Evolutionary conservation across 2,888 invertebrate species (phyloP), one percentile per base, ranked within the genome.

Genomic region (Andrena chrysosceles): DNA sequence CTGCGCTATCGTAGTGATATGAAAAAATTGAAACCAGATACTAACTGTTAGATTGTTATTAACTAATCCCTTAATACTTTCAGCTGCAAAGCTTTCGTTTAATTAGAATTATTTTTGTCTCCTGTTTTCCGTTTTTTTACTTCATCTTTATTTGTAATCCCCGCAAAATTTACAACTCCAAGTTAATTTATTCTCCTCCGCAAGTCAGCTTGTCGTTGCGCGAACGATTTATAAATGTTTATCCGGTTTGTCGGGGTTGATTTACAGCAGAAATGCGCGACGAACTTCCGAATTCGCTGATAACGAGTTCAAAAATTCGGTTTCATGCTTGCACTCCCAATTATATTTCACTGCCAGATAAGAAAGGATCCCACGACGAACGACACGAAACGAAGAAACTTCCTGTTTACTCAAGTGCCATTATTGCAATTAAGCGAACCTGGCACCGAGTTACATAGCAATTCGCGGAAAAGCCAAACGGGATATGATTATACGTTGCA

Each of bases 241-340:
- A 29, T 62, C 26, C 23, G 2, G 56, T 26, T 56, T 3, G 13
- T 7, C 49, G 7, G 29, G 2, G 6, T 48, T 29, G 68, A 75
- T 75, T 75, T 75, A 78, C 62, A 26, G 20, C n/a, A 10, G 35
- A 1, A 33, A 23, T 7, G 42, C 42, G 59, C 20, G 59, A 60
- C 33, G 20, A 1, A 31, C 13, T 26, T 49, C 13, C 48, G 20
- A 52, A 35, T 13, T 31, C 26, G n/a, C 49, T 48, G 67, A 52
- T 54, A 63, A 33, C 52, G 42, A 8, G 48, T 60, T 75, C 23
- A 31, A 3, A 23, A 54, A 54, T 35, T 35, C 42, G 48, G 31
- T 20, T 42, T 54, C 29, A 42, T 48, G 6, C 48, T 70, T 20
- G 26, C 31, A 8, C 2, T 63, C 5, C 4, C 42, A 48, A 35